A percentile compares a stretch with the other conserved stretches of the same genome.
phyloP scores from a whole-genome alignment of 1,140 invertebrate species.

The Drosophila ficusphila region DNA sequence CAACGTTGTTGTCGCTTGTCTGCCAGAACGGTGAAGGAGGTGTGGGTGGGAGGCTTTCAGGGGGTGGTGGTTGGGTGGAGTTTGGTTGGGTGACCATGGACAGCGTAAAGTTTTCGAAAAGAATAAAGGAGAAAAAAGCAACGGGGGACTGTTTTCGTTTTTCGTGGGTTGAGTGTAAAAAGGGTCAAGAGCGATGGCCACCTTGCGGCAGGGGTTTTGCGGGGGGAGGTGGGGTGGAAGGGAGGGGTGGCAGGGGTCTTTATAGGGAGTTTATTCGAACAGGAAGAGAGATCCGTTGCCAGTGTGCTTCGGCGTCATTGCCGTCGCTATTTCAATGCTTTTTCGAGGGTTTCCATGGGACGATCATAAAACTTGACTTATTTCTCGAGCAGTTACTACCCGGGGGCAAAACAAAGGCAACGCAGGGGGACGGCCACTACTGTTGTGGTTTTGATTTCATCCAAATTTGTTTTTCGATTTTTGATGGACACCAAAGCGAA shows the following conservation, averaged over 20 bases:
- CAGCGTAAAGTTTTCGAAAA: constrained; percentile 76
- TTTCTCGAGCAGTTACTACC: constrained; percentile 16
- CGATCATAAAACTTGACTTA: constrained; percentile 69
- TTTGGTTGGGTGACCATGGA: constrained; percentile 57
- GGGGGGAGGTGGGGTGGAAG: no score
- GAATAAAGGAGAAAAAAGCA: constrained; percentile 65
- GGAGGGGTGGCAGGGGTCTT: neutral
- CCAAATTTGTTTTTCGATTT: neutral
- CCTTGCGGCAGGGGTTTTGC: no score
- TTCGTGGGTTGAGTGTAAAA: constrained; percentile 63
- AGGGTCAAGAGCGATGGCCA: constrained; percentile 77
- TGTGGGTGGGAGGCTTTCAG: neutral
- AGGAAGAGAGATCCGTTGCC: constrained; percentile 30
- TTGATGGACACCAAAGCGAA: neutral
- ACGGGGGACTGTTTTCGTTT: constrained; percentile 27
- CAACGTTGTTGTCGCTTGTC: constrained; percentile 81
- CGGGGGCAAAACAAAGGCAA: neutral
- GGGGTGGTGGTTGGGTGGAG: neutral
- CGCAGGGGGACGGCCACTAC: neutral
- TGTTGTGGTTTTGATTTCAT: constrained; percentile 1
- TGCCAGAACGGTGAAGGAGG: constrained; percentile 35
- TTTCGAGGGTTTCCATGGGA: constrained; percentile 33
- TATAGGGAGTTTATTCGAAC: constrained; percentile 26
- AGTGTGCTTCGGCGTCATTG: constrained; percentile 29
- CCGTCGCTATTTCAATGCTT: constrained; percentile 60